Conservation (phyloP, 2,113 vertebrate species). For the Embiotoca jacksoni region DNA sequence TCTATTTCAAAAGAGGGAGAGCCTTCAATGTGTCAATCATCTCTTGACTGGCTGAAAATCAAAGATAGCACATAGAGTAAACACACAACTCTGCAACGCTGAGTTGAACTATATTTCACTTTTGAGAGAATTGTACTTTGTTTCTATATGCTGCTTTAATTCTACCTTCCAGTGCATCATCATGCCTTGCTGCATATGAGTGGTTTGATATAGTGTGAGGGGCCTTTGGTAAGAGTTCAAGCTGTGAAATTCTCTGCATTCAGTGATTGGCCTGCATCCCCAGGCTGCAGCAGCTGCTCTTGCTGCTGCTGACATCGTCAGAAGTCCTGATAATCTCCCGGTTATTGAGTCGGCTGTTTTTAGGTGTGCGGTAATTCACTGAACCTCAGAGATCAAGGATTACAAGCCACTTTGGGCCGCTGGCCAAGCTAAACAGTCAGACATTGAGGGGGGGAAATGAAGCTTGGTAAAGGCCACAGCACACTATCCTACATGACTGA, state of each 20-base stretch:
- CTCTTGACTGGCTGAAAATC: slow-evolving; percentile 24
- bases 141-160: not conserved
- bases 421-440: slow-evolving; percentile 62
- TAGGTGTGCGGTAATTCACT: slow-evolving; percentile 72
- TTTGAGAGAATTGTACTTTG: not conserved
- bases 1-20: slow-evolving; percentile 25
- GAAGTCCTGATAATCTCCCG: slow-evolving; percentile 76
- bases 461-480: slow-evolving; percentile 28
- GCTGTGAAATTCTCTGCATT: slow-evolving; percentile 49
- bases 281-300: slow-evolving; percentile 40
- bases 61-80: slow-evolving; percentile 12
- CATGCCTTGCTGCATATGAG: slow-evolving; percentile 6
- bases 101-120: slow-evolving; percentile 9
- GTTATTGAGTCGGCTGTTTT: slow-evolving; percentile 78
- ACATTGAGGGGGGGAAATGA: slow-evolving; percentile 23
- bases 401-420: slow-evolving; percentile 67
- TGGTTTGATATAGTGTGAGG: slow-evolving; percentile 40
- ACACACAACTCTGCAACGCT: slow-evolving; percentile 28
- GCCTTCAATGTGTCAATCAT: slow-evolving; percentile 42
- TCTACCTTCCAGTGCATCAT: slow-evolving; percentile 11
- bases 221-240: slow-evolving; percentile 38
- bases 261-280: slow-evolving; percentile 40
- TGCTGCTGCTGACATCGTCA: slow-evolving; percentile 76
- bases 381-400: slow-evolving; percentile 77
- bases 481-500: slow-evolving; percentile 7